Percentiles rank a stretch among this genome's conserved stretches.
phyloP scores from a whole-genome alignment of 2,888 invertebrate genomes.

The Cenopis cana region DNA sequence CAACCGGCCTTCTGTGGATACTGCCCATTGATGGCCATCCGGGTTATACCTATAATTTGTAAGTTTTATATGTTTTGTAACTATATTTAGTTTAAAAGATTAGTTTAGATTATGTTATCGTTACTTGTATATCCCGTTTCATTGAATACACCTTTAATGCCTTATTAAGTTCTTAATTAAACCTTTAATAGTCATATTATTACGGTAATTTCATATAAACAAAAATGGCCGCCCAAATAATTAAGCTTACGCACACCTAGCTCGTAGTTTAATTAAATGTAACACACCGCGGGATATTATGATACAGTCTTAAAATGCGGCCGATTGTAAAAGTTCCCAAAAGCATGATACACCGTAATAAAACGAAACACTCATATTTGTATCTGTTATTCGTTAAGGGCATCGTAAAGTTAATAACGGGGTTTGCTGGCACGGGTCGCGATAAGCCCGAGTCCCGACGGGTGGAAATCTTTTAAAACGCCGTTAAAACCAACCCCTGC shows the following conservation, averaged over 20 bases:
- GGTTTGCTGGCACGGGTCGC: slow-evolving; percentile 79
- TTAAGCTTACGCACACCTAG: neutral
- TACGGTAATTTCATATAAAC: neutral
- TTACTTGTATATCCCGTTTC: too few species aligned
- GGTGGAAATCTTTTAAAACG: slow-evolving; percentile 83
- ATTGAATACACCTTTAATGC: too few species aligned
- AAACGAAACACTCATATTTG: slow-evolving; percentile 78
- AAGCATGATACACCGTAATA: slow-evolving; percentile 69
- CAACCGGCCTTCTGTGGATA: too few species aligned
- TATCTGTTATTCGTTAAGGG: slow-evolving; percentile 82
- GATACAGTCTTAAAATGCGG: slow-evolving; percentile 29
- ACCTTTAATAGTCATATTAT: too few species aligned
- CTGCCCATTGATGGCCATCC: too few species aligned
- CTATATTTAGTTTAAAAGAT: too few species aligned
- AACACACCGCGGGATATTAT: slow-evolving; percentile 8
- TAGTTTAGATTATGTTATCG: too few species aligned
- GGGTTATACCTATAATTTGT: too few species aligned
- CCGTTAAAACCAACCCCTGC: slow-evolving; percentile 81
- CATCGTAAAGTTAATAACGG: slow-evolving; percentile 83
- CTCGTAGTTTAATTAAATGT: neutral
- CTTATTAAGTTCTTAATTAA: too few species aligned
- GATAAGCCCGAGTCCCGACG: slow-evolving; percentile 76
- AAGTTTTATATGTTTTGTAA: too few species aligned
- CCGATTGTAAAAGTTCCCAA: slow-evolving; percentile 68
- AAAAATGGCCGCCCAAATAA: neutral